A percentile compares a stretch with the other conserved stretches of the same genome.
These are phyloP conservation scores for Distichodus sexfasciatus DNA, from an alignment of 2,797 vertebrate species.

Conservation along the genomic window DNA sequence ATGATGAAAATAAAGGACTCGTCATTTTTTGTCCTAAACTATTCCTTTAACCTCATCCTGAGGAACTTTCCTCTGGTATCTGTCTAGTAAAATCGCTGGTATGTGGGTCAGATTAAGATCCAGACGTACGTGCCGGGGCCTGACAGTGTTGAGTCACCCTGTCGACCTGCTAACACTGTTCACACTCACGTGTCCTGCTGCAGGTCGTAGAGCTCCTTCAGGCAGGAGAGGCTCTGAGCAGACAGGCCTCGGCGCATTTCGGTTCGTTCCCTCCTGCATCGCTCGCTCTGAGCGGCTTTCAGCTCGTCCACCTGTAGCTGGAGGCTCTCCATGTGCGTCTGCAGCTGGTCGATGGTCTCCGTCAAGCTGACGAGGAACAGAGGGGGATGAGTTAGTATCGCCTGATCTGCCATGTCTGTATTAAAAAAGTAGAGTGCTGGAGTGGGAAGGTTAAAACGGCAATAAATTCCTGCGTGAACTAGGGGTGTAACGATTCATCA, in stretches of 20 bases:
- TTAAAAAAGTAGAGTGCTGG: no score
- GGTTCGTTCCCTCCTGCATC: constrained; percentile 65
- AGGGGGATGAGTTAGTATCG: no score
- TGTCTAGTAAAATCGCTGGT: not conserved
- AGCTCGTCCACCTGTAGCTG: constrained; percentile 87
- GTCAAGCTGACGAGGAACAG: constrained; percentile 76
- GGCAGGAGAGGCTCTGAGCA: constrained; percentile 83
- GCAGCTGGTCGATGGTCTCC: constrained; percentile 86
- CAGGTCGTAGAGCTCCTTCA: constrained; percentile 90
- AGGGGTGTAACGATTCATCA: no score
- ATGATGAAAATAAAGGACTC: no score
- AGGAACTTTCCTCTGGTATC: no score
- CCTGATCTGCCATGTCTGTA: no score
- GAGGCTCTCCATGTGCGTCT: constrained; percentile 84
- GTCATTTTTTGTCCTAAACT: no score
- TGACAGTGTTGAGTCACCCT: no score
- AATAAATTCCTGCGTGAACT: no score
- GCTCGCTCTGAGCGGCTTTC: constrained; percentile 69
- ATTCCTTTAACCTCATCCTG: no score
- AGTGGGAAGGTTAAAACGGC: no score
- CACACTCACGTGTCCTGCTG: constrained; percentile 80
- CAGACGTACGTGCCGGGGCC: not conserved
- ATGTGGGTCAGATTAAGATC: not conserved
- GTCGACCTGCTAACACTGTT: not conserved
- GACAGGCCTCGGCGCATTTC: constrained; percentile 75